Base-by-base conservation (phyloP, 2,113 vertebrate species). In the Haemorhous mexicanus region DNA sequence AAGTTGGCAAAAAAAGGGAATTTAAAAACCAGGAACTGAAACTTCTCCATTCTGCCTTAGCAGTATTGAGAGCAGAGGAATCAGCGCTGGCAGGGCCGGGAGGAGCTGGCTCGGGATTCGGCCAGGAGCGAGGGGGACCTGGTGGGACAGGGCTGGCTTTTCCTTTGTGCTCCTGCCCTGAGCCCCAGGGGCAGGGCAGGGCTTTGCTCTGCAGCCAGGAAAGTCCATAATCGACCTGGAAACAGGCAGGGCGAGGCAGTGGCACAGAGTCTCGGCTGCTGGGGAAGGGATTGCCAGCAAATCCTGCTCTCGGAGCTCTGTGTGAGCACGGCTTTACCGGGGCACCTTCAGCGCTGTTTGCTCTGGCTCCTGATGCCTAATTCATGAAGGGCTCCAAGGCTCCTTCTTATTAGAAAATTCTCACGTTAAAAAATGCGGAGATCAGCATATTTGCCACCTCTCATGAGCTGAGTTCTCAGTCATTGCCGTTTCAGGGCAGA, bases 1-100 rank as follows among this genome's bases (percentile, higher is more conserved):
- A 47, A 2, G 3, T 1, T 6, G 50, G 1, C 43, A 6, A 13
- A 27, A 39, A 30, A 47, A 20, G 7, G 15, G 2, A n/a, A 32
- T 46, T 41, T 7, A 2, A 35, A 4, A 5, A 10, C 2, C 1
- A 3, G 53, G 33, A 79, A 52, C 50, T 22, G 13, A 23, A 37
- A 78, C 24, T 22, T 68, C 16, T 52, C 44, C 59, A 0, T 35
- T 58, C 64, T 56, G 64, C 79, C 64, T 83, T 30, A 44, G 53
- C 24, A 49, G 58, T 5, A 1, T 0, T 16, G 46, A 19, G 37
- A 46, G 59, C 20, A 39, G n/a, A 32, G 43, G 19, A n/a, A 16
- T 13, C 22, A 9, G 53, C 2, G 14, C 0, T 61, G 85, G 10
- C n/a, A 2, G 8, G 4, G 4, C 14, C n/a, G 47, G 75, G 47